phyloP scores from a whole-genome alignment of 2,113 vertebrate genomes.

The Sylvilagus bachmani region DNA sequence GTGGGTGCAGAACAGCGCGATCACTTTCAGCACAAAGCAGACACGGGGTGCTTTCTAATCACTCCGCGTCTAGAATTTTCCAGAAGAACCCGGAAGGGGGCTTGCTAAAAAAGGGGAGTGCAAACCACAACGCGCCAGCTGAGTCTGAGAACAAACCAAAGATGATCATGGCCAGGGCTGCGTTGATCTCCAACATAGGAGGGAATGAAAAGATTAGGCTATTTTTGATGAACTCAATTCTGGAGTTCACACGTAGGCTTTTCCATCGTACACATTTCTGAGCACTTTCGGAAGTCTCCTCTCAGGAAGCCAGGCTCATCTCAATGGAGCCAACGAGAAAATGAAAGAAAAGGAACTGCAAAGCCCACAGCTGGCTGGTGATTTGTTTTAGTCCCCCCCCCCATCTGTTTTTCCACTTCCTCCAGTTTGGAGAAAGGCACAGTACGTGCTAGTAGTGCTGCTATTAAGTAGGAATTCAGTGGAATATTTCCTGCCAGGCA shows the following conservation, averaged over 20 bases:
- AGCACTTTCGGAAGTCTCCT: too few relatives aligned
- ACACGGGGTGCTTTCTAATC: neutral
- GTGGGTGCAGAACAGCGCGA: neutral
- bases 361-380: rapidly evolving
- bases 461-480: neutral
- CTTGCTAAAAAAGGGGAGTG: neutral
- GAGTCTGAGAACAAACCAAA: neutral
- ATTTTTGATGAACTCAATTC: too few relatives aligned
- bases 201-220: too few relatives aligned
- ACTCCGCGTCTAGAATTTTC: rapidly evolving
- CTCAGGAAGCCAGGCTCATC: neutral
- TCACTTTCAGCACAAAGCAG: neutral
- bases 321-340: too few relatives aligned
- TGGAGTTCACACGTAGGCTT: too few relatives aligned
- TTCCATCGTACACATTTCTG: too few relatives aligned
- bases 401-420: too few relatives aligned
- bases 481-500: rapidly evolving
- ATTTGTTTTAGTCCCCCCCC: neutral
- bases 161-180: neutral
- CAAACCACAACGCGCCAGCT: neutral
- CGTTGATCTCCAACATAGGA: neutral
- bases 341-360: neutral
- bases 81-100: neutral
- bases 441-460: neutral
- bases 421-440: neutral